Evolutionary conservation across 2,113 vertebrate genomes (phyloP).

Genomic region (Indri indri): DNA sequence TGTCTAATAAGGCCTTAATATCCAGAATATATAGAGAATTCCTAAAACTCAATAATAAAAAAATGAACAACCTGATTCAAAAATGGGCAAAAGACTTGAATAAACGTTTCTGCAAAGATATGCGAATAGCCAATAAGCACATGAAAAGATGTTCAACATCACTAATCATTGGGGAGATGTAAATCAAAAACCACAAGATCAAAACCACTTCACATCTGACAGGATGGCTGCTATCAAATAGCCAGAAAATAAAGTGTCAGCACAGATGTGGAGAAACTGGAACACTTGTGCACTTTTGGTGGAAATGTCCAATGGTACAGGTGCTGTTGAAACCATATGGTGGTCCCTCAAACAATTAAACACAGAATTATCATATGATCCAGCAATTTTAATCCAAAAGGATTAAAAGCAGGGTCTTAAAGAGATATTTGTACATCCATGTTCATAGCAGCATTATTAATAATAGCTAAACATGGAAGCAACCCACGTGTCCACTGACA

Average conservation of each 20-base stretch:
- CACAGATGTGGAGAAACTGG: not conserved
- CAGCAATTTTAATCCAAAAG: not conserved
- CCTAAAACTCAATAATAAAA: not conserved
- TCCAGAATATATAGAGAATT: not conserved
- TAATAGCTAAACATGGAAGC: not conserved
- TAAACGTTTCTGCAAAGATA: not conserved
- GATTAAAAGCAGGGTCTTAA: not conserved
- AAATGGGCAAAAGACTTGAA: not conserved
- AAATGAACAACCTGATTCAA: not conserved
- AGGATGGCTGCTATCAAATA: not conserved
- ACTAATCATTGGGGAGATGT: not conserved
- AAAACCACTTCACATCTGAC: not conserved
- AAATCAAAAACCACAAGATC: not conserved
- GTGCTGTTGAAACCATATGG: not conserved
- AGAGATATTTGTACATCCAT: not conserved
- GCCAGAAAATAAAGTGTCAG: not conserved
- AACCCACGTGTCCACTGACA: not conserved
- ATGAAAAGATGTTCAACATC: not conserved
- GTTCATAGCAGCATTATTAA: not conserved
- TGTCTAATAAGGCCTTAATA: not conserved
- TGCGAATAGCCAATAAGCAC: not conserved
- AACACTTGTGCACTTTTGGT: not conserved
- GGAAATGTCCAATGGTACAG: not conserved
- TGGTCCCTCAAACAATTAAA: not conserved
- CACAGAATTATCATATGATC: not conserved